These are phyloP conservation scores for Yponomeuta plumbellus DNA, from an alignment of 2,888 invertebrate genomes.

Conservation along the genomic window DNA sequence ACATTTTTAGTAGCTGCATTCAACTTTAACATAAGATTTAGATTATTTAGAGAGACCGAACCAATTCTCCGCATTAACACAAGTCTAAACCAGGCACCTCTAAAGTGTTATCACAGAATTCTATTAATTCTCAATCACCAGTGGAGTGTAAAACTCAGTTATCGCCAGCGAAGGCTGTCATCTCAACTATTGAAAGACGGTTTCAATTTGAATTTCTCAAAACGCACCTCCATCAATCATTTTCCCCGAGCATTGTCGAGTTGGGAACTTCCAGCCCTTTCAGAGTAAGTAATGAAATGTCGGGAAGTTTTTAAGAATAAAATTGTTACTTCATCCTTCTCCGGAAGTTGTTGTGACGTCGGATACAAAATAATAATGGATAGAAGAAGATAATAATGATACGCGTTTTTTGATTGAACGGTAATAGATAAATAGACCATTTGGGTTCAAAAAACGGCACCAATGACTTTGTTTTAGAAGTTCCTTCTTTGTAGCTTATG, in stretches of 20 bases:
- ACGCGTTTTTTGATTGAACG: too few species aligned
- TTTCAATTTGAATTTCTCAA: slow-evolving; percentile 12
- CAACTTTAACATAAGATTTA: too few species aligned
- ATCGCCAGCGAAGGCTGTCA: slow-evolving; percentile 8
- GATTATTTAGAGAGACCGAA: too few species aligned
- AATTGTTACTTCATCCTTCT: slow-evolving; percentile 22
- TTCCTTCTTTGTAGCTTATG: too few species aligned
- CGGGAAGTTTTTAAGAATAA: slow-evolving; percentile 20
- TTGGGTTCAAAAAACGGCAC: too few species aligned
- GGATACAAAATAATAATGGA: not conserved
- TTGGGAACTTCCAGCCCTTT: slow-evolving; percentile 22
- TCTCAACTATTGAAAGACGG: slow-evolving; percentile 11
- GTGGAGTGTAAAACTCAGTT: slow-evolving; percentile 9
- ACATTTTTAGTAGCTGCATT: too few species aligned
- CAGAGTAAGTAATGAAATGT: slow-evolving; percentile 22
- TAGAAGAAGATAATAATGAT: not conserved
- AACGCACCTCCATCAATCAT: slow-evolving; percentile 11
- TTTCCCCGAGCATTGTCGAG: slow-evolving; percentile 12
- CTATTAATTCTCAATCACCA: not conserved
- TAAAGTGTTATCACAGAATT: not conserved
- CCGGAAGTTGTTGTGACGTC: slow-evolving; percentile 14
- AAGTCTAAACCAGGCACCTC: not conserved
- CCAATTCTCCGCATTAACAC: too few species aligned
- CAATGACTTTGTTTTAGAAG: too few species aligned
- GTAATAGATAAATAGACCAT: too few species aligned